A percentile compares a stretch with the other conserved stretches of the same genome.
Evolutionary conservation across 2,113 vertebrate species (phyloP).

Genomic region (Columba janthina): DNA sequence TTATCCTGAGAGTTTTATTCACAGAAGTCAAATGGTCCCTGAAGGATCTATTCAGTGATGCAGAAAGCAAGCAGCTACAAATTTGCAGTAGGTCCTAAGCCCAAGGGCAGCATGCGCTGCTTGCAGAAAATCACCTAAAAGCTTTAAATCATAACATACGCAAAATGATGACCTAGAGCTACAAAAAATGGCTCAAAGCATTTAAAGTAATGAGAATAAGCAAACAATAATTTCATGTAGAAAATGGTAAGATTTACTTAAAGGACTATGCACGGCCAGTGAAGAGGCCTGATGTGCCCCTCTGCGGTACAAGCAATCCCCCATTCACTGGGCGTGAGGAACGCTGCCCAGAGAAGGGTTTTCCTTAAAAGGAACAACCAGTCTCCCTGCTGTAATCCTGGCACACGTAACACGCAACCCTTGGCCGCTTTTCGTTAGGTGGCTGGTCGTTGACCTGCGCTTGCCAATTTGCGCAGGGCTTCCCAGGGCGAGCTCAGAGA

Average conservation of each 20-base stretch:
- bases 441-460: not conserved
- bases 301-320: not conserved
- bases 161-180: not conserved
- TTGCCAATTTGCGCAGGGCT: not conserved
- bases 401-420: not conserved
- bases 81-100: not conserved
- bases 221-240: not conserved
- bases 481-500: not conserved
- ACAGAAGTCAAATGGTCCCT: not conserved
- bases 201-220: not conserved
- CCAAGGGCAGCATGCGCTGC: not conserved
- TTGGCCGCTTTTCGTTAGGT: not conserved
- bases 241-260: rapidly evolving
- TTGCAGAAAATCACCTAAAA: not conserved
- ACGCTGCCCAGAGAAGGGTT: not conserved
- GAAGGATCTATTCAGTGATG: not conserved
- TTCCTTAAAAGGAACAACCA: not conserved
- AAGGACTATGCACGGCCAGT: not conserved
- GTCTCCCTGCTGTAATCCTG: not conserved
- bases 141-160: not conserved
- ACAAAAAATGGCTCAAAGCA: not conserved
- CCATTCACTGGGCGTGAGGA: rapidly evolving
- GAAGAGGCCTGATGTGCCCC: not conserved
- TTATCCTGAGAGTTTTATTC: not conserved
- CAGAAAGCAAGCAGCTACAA: not conserved